A percentile compares a stretch with the other conserved stretches of the same genome.
Conservation (phyloP, 2,797 vertebrate genomes). For the Xenops minutus region DNA sequence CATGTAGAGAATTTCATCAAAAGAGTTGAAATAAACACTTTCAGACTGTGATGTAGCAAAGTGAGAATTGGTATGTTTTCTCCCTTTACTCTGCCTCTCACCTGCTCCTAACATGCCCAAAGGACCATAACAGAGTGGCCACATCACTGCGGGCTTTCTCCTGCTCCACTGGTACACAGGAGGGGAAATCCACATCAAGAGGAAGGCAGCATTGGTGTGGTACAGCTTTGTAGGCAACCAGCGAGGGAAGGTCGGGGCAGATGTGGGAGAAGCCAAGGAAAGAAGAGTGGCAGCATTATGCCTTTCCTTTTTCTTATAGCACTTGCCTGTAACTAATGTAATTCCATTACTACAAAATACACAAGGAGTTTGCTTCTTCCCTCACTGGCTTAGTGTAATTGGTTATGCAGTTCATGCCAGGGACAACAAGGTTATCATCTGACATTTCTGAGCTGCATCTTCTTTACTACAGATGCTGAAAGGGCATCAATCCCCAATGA, state of each 20-base stretch:
- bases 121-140: neutral
- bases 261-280: neutral
- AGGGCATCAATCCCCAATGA: neutral
- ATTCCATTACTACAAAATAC: neutral
- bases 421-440: neutral
- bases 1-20: neutral
- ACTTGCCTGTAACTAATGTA: neutral
- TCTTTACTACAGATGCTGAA: neutral
- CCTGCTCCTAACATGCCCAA: neutral
- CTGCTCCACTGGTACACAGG: neutral
- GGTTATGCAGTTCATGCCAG: neutral
- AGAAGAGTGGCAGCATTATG: neutral
- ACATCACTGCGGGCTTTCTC: rapidly evolving
- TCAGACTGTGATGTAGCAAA: neutral
- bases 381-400: neutral
- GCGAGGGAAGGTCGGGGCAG: neutral
- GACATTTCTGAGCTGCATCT: neutral
- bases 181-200: rapidly evolving
- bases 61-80: neutral
- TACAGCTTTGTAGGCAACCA: neutral
- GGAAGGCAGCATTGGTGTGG: neutral
- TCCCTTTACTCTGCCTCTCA: neutral
- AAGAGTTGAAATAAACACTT: neutral
- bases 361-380: neutral
- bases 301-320: neutral